phyloP scores from a whole-genome alignment of 2,113 vertebrate genomes.

The Scophthalmus maximus region DNA sequence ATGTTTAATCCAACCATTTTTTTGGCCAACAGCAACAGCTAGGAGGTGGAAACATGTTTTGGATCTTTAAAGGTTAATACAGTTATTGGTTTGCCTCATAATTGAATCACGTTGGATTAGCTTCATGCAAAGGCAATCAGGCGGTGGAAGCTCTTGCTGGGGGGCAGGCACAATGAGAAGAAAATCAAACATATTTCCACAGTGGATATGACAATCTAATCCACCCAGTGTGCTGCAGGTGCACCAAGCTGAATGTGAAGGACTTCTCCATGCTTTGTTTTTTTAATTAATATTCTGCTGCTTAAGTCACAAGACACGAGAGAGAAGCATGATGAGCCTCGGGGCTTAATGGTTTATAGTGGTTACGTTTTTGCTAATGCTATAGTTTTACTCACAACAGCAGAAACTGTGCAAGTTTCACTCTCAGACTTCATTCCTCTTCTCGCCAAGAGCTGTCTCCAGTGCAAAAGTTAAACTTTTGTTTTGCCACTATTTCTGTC shows the following conservation, averaged over 20 bases:
- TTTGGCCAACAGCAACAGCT: conserved; percentile 43
- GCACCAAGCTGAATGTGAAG: conserved; percentile 5
- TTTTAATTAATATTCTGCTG: too few relatives aligned
- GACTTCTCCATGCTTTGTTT: too few relatives aligned
- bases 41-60: conserved; percentile 50
- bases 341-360: background rate
- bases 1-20: conserved; percentile 49
- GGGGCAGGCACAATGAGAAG: conserved; percentile 32
- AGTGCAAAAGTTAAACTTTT: too few relatives aligned
- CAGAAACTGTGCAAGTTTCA: background rate
- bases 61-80: conserved; percentile 75
- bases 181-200: conserved; percentile 56
- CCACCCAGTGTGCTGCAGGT: conserved; percentile 49
- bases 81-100: conserved; percentile 67
- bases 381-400: background rate
- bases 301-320: background rate
- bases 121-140: conserved; percentile 63
- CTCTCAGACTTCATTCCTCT: background rate
- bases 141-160: conserved; percentile 35
- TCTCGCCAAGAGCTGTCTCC: too few relatives aligned
- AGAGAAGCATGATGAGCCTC: background rate
- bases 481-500: too few relatives aligned
- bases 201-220: conserved; percentile 48
- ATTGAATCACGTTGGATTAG: conserved; percentile 63
- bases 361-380: background rate